Evolutionary conservation across 2,888 invertebrate species (phyloP).

Genomic region (Tethea ocularis): DNA sequence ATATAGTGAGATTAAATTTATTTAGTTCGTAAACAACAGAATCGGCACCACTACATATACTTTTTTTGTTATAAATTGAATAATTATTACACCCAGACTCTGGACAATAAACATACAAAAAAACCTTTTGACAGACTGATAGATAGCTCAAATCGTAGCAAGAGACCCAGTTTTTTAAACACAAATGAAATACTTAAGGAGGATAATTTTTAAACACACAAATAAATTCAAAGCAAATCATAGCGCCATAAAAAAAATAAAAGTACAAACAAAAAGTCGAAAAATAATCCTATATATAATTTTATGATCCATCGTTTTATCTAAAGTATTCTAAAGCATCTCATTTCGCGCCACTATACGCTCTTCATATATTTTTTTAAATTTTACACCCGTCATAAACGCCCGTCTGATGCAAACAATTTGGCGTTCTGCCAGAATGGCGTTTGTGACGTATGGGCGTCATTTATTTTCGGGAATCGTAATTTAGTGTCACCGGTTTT

Average conservation of each 20-base stretch:
- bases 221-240: not conserved
- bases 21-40: too few species aligned
- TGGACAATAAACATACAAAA: too few species aligned
- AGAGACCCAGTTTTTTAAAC: not conserved
- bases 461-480: constrained; percentile 8
- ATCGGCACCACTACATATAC: too few species aligned
- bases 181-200: not conserved
- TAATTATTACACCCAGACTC: too few species aligned
- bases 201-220: not conserved
- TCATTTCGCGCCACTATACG: constrained; percentile 14
- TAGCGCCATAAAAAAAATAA: not conserved
- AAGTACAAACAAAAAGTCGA: not conserved
- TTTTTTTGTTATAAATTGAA: too few species aligned
- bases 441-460: not conserved
- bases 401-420: constrained; percentile 11
- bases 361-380: constrained; percentile 10
- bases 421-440: constrained; percentile 29
- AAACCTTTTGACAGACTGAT: too few species aligned
- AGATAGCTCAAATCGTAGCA: too few species aligned
- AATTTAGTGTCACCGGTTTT: constrained; percentile 5
- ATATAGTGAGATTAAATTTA: too few species aligned
- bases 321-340: constrained; percentile 9
- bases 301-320: not conserved
- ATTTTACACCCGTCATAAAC: constrained; percentile 9
- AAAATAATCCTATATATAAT: not conserved